Conservation (phyloP, 2,113 vertebrate species). For the Phyllostomus hastatus region DNA sequence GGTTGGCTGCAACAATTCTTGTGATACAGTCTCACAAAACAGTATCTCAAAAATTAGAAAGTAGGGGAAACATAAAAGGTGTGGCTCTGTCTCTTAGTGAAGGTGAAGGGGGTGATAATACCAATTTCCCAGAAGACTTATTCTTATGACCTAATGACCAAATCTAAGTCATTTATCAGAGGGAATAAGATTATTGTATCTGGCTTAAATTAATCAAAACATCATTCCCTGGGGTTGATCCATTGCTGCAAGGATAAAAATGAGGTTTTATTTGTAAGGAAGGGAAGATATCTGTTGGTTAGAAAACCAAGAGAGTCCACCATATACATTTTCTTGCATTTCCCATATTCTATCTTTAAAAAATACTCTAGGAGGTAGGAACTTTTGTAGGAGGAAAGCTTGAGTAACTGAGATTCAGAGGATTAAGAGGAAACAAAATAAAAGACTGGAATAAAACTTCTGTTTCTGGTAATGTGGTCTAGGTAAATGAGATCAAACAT, state of each 20-base stretch:
- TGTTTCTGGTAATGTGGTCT: neutral
- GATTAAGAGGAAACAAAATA: neutral
- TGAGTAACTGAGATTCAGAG: neutral
- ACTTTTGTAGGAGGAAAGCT: neutral
- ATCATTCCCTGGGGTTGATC: neutral
- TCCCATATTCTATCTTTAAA: neutral
- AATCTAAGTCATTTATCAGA: neutral
- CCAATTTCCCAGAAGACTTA: neutral
- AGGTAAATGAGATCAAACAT: neutral
- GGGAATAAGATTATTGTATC: neutral
- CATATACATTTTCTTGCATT: neutral
- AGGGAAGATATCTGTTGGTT: neutral
- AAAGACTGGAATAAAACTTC: neutral
- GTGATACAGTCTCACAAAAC: neutral
- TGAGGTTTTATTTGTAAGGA: neutral
- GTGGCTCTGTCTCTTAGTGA: neutral
- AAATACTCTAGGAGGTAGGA: neutral
- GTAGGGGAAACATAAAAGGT: neutral
- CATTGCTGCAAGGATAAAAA: neutral
- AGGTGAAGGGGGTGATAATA: neutral
- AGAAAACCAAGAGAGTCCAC: neutral
- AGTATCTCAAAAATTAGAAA: neutral
- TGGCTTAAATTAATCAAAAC: constrained; percentile 8
- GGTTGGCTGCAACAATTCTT: neutral
- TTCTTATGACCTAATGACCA: neutral